Evolutionary conservation across 2,797 vertebrate species (phyloP).

Genomic region (Tragopan temminckii): DNA sequence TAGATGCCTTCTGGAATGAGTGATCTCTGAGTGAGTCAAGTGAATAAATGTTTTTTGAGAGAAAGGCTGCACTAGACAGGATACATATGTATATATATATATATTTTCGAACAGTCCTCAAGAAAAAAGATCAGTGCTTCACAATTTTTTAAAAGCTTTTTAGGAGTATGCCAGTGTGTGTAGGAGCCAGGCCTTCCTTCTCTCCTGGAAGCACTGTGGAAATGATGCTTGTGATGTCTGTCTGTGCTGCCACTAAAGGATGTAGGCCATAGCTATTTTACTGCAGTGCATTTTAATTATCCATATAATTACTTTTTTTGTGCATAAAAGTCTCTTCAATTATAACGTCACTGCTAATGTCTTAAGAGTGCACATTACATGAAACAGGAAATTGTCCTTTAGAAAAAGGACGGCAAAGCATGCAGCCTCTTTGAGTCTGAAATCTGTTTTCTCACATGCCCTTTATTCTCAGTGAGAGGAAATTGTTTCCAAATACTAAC

Average conservation of each 20-base stretch:
- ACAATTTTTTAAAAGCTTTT: not conserved
- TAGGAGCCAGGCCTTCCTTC: constrained; percentile 10
- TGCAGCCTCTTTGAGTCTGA: not conserved
- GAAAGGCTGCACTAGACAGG: not conserved
- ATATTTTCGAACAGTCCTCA: not conserved
- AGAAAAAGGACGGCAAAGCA: not conserved
- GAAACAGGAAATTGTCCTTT: not conserved
- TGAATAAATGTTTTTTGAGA: constrained; percentile 16
- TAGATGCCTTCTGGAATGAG: not conserved
- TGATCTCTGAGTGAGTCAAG: not conserved
- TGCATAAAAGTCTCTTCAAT: not conserved
- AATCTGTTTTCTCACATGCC: not conserved
- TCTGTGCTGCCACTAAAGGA: not conserved
- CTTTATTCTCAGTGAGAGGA: not conserved
- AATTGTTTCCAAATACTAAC: not conserved
- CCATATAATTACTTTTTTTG: constrained; percentile 7
- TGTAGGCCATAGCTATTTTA: not conserved
- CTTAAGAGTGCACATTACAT: not conserved
- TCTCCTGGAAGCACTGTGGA: constrained; percentile 36
- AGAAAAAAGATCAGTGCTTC: constrained; percentile 30
- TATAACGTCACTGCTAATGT: not conserved
- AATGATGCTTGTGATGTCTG: constrained; percentile 49
- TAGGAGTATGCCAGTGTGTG: constrained; percentile 7
- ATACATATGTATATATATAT: too few species aligned
- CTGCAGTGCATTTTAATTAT: constrained; percentile 42